Conservation (phyloP, 2,888 invertebrate species). For the Sarcophaga variegata region DNA sequence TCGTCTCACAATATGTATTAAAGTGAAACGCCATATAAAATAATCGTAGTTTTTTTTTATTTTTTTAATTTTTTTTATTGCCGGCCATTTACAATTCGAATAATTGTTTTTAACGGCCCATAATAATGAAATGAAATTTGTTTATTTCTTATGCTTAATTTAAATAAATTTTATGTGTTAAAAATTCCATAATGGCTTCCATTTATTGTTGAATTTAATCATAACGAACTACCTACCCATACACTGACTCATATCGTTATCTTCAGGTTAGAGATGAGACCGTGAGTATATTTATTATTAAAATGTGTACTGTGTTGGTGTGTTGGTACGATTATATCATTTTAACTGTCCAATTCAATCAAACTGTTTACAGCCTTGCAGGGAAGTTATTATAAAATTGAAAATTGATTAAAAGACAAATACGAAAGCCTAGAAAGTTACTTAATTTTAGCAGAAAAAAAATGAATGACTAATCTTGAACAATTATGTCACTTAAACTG, state of each 20-base stretch:
- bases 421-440: no score
- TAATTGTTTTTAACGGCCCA: conserved; percentile 63
- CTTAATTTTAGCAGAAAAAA: no score
- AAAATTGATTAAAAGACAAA: no score
- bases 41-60: background rate
- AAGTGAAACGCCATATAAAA: conserved; percentile 9
- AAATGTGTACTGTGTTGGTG: no score
- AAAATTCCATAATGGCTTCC: conserved; percentile 68
- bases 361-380: no score
- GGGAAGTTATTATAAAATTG: no score
- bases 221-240: conserved; percentile 11
- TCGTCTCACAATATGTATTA: background rate
- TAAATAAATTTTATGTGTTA: conserved; percentile 68
- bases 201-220: conserved; percentile 58
- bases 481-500: no score
- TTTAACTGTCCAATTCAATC: no score
- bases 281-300: background rate
- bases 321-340: no score
- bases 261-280: background rate
- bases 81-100: conserved; percentile 58
- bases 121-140: conserved; percentile 58
- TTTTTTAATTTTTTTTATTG: conserved; percentile 32
- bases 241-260: conserved; percentile 23
- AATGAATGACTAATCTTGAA: no score
- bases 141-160: conserved; percentile 62